These are phyloP conservation scores for Hymenochirus boettgeri DNA, from an alignment of 2,113 vertebrate genomes.

Conservation along the genomic window DNA sequence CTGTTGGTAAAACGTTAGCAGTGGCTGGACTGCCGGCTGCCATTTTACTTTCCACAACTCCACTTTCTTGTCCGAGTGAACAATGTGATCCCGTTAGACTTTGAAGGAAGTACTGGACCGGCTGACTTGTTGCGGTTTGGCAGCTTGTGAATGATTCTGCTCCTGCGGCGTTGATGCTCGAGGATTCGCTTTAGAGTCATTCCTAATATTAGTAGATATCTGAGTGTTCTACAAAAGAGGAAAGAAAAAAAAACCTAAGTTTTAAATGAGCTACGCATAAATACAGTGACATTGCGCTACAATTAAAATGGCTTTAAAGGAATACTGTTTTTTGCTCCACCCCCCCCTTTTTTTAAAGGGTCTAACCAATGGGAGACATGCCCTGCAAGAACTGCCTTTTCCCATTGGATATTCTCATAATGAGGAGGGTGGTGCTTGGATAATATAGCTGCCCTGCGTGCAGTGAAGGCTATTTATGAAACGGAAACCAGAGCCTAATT, in stretches of 20 bases:
- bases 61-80: constrained; percentile 77
- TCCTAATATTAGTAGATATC: constrained; percentile 71
- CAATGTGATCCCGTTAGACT: constrained; percentile 57
- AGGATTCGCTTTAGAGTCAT: constrained; percentile 75
- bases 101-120: constrained; percentile 61
- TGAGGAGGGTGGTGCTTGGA: no score
- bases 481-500: no score
- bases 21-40: constrained; percentile 77
- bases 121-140: constrained; percentile 84
- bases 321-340: no score
- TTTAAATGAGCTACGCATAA: no score
- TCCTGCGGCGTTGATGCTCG: constrained; percentile 72
- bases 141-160: constrained; percentile 83
- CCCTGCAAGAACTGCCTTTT: no score
- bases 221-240: constrained; percentile 75
- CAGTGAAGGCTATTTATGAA: no score
- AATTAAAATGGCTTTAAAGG: no score
- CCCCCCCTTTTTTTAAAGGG: no score
- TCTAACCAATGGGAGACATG: no score
- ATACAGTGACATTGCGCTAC: no score
- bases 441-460: no score
- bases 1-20: constrained; percentile 69
- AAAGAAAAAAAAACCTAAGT: constrained; percentile 30
- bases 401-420: no score
- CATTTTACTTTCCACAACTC: constrained; percentile 82